phyloP scores from a whole-genome alignment of 2,888 invertebrate genomes.

The Carterocephalus palaemon region DNA sequence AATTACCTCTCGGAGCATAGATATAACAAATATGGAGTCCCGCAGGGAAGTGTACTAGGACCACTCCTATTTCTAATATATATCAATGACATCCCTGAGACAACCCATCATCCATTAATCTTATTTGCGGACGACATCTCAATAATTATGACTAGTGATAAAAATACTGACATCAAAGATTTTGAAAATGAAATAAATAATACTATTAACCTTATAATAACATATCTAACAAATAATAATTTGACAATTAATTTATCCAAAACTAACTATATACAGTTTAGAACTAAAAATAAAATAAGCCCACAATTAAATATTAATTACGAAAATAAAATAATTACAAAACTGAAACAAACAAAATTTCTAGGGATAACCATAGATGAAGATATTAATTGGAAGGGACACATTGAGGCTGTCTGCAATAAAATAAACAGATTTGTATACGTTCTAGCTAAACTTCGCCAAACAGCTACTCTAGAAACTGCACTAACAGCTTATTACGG shows the following conservation, averaged over 20 bases:
- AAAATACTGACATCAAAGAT: no score
- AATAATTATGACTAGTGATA: background rate
- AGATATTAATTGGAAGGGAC: background rate
- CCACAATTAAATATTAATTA: background rate
- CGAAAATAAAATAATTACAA: background rate
- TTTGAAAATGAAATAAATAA: background rate
- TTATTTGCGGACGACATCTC: constrained; percentile 8
- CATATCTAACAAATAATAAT: constrained; percentile 1
- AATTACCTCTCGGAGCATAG: no score
- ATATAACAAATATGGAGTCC: constrained; percentile 1
- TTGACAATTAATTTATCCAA: constrained; percentile 1
- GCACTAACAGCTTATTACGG: constrained; percentile 16
- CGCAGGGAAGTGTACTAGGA: constrained; percentile 19
- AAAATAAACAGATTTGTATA: constrained; percentile 5
- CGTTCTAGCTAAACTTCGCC: background rate
- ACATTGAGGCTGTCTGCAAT: background rate
- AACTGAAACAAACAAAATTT: background rate
- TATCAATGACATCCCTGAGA: constrained; percentile 6
- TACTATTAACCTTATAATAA: background rate
- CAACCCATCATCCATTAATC: no score
- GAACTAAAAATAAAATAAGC: background rate
- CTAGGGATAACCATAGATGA: background rate
- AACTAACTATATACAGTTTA: background rate
- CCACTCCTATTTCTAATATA: constrained; percentile 13
- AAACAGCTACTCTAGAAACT: background rate